Conservation (phyloP, 2,113 vertebrate species). For the Podilymbus podiceps region DNA sequence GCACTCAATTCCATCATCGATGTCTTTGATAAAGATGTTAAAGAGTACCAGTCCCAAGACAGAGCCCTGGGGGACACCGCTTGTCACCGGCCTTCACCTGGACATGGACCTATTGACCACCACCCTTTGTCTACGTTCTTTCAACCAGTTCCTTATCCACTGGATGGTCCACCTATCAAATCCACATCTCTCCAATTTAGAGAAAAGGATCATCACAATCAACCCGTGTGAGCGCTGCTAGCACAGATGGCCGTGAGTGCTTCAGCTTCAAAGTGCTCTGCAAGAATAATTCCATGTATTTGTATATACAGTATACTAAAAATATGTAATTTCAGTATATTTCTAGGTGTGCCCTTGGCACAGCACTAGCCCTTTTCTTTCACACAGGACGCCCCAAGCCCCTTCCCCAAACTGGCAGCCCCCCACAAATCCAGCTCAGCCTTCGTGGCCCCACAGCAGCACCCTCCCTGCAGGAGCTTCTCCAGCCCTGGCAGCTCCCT, state of each 20-base stretch:
- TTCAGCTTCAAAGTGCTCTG: neutral
- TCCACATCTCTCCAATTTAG: no score
- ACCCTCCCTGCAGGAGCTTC: neutral
- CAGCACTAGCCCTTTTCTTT: neutral
- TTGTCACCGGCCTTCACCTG: no score
- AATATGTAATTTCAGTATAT: neutral
- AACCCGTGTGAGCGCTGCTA: neutral
- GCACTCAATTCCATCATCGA: no score
- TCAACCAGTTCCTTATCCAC: no score
- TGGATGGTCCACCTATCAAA: no score
- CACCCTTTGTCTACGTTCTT: no score
- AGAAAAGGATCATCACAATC: no score
- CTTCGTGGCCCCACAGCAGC: rapidly evolving
- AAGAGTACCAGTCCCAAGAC: no score
- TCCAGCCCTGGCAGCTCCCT: neutral
- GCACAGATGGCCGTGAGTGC: rapidly evolving
- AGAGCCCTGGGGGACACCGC: no score
- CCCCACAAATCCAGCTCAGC: neutral
- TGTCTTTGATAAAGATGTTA: no score
- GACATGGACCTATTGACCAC: no score
- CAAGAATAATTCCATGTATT: neutral
- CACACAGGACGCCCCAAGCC: rapidly evolving
- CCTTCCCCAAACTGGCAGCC: neutral
- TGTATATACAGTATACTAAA: neutral
- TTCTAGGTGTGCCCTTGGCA: neutral